A percentile compares a stretch with the other conserved stretches of the same genome.
Conservation (phyloP, 2,113 vertebrate species). For the Hucho hucho region DNA sequence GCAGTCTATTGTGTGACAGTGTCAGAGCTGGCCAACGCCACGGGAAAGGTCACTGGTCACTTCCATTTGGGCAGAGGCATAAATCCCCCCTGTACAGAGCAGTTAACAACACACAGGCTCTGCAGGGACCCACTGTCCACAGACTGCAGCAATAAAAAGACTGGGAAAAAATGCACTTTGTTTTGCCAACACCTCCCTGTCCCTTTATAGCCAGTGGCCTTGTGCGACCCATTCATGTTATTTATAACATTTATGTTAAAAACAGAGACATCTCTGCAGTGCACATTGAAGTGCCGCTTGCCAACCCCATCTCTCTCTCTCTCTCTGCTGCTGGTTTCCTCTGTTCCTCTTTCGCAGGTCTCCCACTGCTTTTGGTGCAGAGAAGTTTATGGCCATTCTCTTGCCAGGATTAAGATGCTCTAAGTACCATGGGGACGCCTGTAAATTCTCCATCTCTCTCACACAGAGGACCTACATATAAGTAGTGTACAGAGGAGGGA, state of each 20-base stretch:
- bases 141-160: constrained; percentile 49
- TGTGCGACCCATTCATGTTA: constrained; percentile 43
- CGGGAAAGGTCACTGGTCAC: constrained; percentile 72
- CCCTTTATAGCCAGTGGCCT: constrained; percentile 59
- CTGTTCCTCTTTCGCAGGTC: constrained; percentile 28
- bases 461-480: no score
- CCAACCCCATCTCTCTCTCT: constrained; percentile 36
- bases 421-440: constrained; percentile 61
- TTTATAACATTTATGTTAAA: constrained; percentile 72
- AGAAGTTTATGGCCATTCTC: constrained; percentile 64
- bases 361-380: constrained; percentile 49
- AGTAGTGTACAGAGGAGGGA: constrained; percentile 31
- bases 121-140: constrained; percentile 32
- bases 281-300: constrained; percentile 53
- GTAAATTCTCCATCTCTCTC: constrained; percentile 62
- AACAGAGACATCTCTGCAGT: constrained; percentile 63
- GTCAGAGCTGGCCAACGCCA: constrained; percentile 56
- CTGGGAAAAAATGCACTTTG: constrained; percentile 32
- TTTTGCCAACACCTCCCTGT: constrained; percentile 63
- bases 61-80: constrained; percentile 69
- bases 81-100: constrained; percentile 58
- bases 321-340: constrained; percentile 45
- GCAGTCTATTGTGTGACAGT: constrained; percentile 60
- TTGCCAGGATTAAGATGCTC: constrained; percentile 62
- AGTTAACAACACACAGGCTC: constrained; percentile 57